Evolutionary conservation across 2,113 vertebrate species (phyloP), one percentile per base, ranked within the genome.

Genomic region (Meleagris gallopavo): DNA sequence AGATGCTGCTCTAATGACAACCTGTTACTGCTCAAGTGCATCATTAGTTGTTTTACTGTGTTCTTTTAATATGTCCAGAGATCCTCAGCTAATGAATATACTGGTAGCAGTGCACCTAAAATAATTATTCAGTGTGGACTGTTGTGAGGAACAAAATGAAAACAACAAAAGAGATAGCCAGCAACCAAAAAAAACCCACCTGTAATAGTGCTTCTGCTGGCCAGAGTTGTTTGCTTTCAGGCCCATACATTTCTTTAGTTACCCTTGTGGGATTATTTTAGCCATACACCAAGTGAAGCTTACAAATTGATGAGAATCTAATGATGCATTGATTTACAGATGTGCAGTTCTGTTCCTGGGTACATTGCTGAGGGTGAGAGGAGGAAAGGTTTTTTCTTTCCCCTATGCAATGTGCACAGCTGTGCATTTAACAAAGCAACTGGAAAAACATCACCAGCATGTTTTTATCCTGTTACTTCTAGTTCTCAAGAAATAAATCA

Each of bases 1-100:
- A 98, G 98, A 98, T 99, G 98, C 98, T 98, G 97, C 96, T 97
- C 98, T 98, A 98, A 98, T 98, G 98, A 98, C 98, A 98, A 98
- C 98, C 98, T 98, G 98, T 98, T 98, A 98, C 98, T 94, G 95
- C 98, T 98, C 98, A 96, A 98, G 98, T 98, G 96, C 97, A 97
- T 98, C 98, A 97, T 98, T 97, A 97, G 98, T 97, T 97, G 97
- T 93, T 97, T 97, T 94, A 97, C 97, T 97, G 86, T 90, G 97
- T 96, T 97, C 97, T 97, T 98, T 97, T 97, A 97, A 96, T 97
- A 95, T 86, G 97, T 97, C 98, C 98, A 97, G 97, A 97, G 97
- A 97, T 97, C 94, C 95, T 96, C 96, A 84, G 93, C 78, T 97
- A 97, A 97, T 97, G 96, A 97, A 97, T 91, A 94, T 94, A 93